These are phyloP conservation scores for Gymnopithys bicolor DNA, from an alignment of 2,797 vertebrate genomes.

Conservation along the genomic window DNA sequence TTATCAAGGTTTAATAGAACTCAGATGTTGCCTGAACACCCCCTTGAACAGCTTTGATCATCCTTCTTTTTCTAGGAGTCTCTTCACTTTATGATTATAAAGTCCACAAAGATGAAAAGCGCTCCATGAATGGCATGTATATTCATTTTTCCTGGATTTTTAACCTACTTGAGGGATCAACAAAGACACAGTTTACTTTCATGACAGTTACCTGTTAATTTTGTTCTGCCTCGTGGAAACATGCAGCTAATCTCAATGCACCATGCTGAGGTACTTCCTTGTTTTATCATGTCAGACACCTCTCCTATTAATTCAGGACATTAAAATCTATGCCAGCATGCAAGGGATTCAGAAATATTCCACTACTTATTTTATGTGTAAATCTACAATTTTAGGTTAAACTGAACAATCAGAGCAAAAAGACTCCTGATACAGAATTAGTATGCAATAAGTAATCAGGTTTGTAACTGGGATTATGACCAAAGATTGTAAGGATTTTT, in stretches of 20 bases:
- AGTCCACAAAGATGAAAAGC: conserved; percentile 38
- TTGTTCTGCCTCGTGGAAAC: not conserved
- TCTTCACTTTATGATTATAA: conserved; percentile 2
- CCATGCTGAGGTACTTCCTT: not conserved
- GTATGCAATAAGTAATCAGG: not conserved
- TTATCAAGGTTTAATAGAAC: not conserved
- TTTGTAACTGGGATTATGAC: not conserved
- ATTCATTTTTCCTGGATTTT: conserved; percentile 43
- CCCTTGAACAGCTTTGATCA: conserved; percentile 57
- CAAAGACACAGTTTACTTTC: not conserved
- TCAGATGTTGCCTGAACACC: not conserved
- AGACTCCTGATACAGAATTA: not conserved
- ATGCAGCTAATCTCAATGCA: not conserved
- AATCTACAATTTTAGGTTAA: not conserved
- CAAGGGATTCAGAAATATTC: not conserved
- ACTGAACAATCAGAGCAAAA: not conserved
- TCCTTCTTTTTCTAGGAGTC: not conserved
- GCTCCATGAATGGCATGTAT: not conserved
- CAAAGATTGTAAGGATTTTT: not conserved
- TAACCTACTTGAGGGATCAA: conserved; percentile 26
- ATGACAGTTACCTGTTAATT: conserved; percentile 51
- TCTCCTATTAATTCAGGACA: conserved; percentile 40
- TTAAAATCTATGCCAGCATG: conserved; percentile 13
- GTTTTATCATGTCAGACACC: not conserved
- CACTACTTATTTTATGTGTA: not conserved